Evolutionary conservation across 2,797 vertebrate genomes (phyloP).

Genomic region (Pipistrellus nathusii): DNA sequence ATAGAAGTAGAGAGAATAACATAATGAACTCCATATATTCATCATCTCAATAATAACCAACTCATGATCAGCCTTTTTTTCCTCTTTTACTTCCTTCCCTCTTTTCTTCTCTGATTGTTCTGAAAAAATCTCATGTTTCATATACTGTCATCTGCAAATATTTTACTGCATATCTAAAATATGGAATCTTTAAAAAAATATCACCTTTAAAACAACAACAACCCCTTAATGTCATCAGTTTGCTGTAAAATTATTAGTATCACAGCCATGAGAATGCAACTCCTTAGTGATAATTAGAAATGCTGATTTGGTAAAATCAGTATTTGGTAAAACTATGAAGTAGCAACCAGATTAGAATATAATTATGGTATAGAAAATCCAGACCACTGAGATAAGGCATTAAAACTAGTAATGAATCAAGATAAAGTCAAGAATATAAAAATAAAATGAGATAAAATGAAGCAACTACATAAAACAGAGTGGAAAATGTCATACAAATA

Average conservation of each 20-base stretch:
- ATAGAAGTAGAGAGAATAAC: not conserved
- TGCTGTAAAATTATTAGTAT: not conserved
- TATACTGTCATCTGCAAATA: conserved; percentile 22
- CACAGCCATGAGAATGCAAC: not conserved
- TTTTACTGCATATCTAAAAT: not conserved
- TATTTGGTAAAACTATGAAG: not conserved
- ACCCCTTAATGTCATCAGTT: not conserved
- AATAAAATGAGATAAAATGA: not conserved
- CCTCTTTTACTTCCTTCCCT: not conserved
- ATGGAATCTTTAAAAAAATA: not conserved
- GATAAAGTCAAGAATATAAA: not conserved
- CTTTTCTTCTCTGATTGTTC: not conserved
- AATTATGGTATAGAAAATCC: not conserved
- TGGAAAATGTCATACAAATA: not conserved
- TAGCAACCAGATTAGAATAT: not conserved
- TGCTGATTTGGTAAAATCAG: not conserved
- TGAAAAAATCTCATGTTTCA: not conserved
- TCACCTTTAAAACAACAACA: not conserved
- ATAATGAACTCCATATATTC: not conserved
- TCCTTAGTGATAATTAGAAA: not conserved
- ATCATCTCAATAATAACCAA: not conserved
- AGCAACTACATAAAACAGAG: not conserved
- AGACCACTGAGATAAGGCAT: not conserved
- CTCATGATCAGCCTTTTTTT: not conserved
- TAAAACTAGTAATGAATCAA: not conserved